Evolutionary conservation across 1,140 invertebrate genomes (phyloP).

Genomic region (Macrobrachium rosenbergii): DNA sequence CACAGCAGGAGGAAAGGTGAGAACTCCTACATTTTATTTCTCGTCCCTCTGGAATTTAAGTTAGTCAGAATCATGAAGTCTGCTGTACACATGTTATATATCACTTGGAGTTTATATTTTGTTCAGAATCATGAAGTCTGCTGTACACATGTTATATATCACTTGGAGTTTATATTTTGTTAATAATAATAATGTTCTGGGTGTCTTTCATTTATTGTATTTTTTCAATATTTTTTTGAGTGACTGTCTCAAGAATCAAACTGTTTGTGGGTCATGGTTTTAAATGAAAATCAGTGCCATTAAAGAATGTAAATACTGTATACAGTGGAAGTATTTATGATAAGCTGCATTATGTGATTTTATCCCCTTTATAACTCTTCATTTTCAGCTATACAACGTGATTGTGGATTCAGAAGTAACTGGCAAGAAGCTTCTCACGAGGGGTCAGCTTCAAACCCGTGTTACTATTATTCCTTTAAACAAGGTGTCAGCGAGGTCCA

Average conservation of each 20-base stretch:
- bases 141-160: no score
- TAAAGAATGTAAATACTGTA: no score
- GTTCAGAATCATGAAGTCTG: not conserved
- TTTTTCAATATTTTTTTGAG: not conserved
- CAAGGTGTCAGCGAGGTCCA: slow-evolving; percentile 80
- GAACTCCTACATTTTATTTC: slow-evolving; percentile 58
- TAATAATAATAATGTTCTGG: not conserved
- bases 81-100: no score
- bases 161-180: no score
- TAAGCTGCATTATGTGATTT: not conserved
- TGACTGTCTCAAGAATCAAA: no score
- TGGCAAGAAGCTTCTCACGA: slow-evolving; percentile 86
- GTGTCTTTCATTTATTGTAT: no score
- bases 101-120: no score
- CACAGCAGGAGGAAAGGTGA: slow-evolving; percentile 87
- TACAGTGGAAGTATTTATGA: no score
- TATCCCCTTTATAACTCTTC: slow-evolving; percentile 45
- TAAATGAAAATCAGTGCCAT: not conserved
- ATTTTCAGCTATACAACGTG: slow-evolving; percentile 86
- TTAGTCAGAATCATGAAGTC: not conserved
- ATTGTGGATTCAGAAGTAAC: slow-evolving; percentile 90
- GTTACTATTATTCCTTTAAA: slow-evolving; percentile 93
- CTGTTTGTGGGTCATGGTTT: not conserved
- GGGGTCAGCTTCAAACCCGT: slow-evolving; percentile 83
- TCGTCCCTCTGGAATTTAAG: not conserved